Percentiles rank a stretch among this genome's conserved stretches.
These are phyloP conservation scores for Parnassius apollo DNA, from an alignment of 2,888 invertebrate genomes.

Conservation along the genomic window DNA sequence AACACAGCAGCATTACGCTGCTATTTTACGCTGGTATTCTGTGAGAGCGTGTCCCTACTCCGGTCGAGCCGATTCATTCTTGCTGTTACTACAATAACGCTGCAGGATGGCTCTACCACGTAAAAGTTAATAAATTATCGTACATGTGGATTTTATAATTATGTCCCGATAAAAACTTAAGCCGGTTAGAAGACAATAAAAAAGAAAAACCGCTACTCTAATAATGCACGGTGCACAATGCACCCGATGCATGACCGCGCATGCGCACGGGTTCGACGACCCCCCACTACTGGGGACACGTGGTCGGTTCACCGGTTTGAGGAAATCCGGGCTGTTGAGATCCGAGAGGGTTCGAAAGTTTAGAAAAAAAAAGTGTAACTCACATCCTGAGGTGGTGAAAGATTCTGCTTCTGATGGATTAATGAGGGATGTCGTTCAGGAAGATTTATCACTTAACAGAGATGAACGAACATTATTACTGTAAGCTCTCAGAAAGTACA, in stretches of 20 bases:
- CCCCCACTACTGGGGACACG: slow-evolving; percentile 8
- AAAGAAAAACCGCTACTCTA: slow-evolving; percentile 18
- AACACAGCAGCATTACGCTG: too few species aligned
- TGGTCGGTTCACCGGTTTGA: slow-evolving; percentile 6
- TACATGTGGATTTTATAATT: neutral
- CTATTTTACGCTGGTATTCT: too few species aligned
- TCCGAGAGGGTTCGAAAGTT: neutral
- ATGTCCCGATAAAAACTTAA: neutral
- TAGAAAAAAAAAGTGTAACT: neutral
- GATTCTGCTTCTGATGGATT: too few species aligned
- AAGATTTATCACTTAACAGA: too few species aligned
- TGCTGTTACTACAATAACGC: too few species aligned
- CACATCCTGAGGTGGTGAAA: neutral
- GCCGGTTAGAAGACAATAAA: slow-evolving; percentile 6
- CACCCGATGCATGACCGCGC: slow-evolving; percentile 21
- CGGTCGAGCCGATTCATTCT: too few species aligned
- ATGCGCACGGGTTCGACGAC: slow-evolving; percentile 16
- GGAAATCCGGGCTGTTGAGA: slow-evolving; percentile 21
- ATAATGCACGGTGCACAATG: slow-evolving; percentile 22
- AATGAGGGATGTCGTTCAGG: neutral
- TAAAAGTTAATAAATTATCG: too few species aligned
- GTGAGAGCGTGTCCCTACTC: too few species aligned
- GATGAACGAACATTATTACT: too few species aligned
- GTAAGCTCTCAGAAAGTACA: too few species aligned
- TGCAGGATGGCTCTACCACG: too few species aligned